A percentile compares a stretch with the other conserved stretches of the same genome.
These are phyloP conservation scores for Pygocentrus nattereri DNA, from an alignment of 2,797 vertebrate species.

Conservation along the genomic window DNA sequence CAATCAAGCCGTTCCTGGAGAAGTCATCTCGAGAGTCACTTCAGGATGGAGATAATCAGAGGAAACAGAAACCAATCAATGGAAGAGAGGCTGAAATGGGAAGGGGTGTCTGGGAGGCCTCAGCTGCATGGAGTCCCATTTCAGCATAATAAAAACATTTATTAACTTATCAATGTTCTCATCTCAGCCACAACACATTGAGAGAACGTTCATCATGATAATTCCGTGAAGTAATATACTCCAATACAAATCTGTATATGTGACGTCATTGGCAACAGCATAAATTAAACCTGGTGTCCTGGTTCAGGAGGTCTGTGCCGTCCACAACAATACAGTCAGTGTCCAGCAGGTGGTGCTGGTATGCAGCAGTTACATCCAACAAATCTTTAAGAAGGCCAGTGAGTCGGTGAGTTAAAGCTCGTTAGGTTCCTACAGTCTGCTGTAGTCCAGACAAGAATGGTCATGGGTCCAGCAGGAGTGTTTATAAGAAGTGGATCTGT, in stretches of 20 bases:
- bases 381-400: background rate
- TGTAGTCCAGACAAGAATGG: background rate
- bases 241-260: no score
- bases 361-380: background rate
- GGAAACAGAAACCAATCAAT: conserved; percentile 16
- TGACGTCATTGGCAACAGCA: no score
- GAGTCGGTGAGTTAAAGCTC: background rate
- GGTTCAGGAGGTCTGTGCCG: background rate
- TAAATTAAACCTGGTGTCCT: background rate
- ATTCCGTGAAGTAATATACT: background rate
- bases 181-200: background rate
- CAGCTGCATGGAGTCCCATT: no score
- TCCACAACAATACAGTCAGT: background rate
- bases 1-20: background rate
- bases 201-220: background rate
- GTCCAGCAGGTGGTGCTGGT: background rate
- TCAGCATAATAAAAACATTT: background rate
- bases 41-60: conserved; percentile 8
- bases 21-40: background rate
- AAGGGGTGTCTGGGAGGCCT: background rate
- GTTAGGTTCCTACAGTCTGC: background rate
- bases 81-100: background rate
- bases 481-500: no score
- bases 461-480: background rate
- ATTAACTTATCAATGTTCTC: background rate